phyloP scores from a whole-genome alignment of 2,888 invertebrate species.

The Trichogramma dendrolimi region DNA sequence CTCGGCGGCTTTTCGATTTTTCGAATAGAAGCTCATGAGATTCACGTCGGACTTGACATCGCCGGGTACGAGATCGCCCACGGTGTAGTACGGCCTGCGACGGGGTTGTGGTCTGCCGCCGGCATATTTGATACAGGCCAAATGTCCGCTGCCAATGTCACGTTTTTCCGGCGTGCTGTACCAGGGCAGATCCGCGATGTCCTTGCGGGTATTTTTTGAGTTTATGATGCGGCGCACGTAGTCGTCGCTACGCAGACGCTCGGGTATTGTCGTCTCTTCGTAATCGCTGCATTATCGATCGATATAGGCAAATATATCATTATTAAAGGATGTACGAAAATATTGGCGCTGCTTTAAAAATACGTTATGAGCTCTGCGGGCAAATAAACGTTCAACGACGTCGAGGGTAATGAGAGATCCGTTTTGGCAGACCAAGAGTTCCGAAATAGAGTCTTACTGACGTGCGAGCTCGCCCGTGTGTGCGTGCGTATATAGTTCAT shows the following conservation, averaged over 20 bases:
- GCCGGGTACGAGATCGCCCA: constrained; percentile 59
- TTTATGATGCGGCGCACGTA: constrained; percentile 68
- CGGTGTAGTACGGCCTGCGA: constrained; percentile 67
- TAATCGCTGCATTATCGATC: constrained; percentile 53
- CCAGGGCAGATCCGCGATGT: constrained; percentile 60
- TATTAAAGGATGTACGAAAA: no score
- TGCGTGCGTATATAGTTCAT: no score
- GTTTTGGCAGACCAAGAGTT: no score
- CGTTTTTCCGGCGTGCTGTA: constrained; percentile 62
- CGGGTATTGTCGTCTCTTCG: constrained; percentile 54
- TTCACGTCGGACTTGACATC: constrained; percentile 82
- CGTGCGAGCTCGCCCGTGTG: no score
- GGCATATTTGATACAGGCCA: constrained; percentile 80
- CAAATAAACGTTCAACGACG: no score
- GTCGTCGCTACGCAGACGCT: constrained; percentile 63
- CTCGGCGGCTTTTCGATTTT: constrained; percentile 68
- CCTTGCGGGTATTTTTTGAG: constrained; percentile 60
- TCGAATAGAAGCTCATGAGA: constrained; percentile 81
- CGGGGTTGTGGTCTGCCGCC: constrained; percentile 75
- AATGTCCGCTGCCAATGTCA: constrained; percentile 67
- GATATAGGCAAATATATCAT: no score
- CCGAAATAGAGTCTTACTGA: no score
- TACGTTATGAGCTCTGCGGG: no score
- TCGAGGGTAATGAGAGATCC: no score
- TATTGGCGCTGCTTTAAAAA: no score